These are phyloP conservation scores for Hippocampus comes DNA, from an alignment of 2,113 vertebrate genomes.

Conservation along the genomic window DNA sequence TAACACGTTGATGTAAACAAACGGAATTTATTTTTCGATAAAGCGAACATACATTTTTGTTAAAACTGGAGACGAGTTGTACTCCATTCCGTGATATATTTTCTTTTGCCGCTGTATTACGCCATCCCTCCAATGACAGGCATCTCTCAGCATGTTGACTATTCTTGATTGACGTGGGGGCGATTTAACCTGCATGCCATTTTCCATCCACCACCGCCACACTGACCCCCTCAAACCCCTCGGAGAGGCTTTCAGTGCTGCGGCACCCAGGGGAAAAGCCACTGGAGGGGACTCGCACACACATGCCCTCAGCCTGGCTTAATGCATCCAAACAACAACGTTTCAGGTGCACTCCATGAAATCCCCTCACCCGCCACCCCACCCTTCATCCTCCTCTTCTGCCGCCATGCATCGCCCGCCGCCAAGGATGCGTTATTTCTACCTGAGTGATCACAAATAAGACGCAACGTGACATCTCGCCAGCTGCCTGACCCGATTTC, in stretches of 20 bases:
- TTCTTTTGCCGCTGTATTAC: no score
- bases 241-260: constrained; percentile 6
- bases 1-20: no score
- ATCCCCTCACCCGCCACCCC: constrained; percentile 4
- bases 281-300: constrained; percentile 15
- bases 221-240: background rate
- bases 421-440: constrained; percentile 54
- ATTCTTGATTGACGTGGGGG: background rate
- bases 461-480: constrained; percentile 56
- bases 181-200: background rate
- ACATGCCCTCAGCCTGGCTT: constrained; percentile 65
- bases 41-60: no score
- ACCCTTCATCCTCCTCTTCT: background rate
- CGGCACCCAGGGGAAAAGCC: constrained; percentile 10
- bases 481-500: constrained; percentile 33
- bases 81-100: background rate
- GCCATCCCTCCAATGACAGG: background rate
- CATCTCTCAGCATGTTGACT: background rate
- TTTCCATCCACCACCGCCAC: background rate
- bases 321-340: constrained; percentile 67
- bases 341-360: constrained; percentile 68
- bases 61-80: background rate
- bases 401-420: constrained; percentile 26
- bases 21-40: no score
- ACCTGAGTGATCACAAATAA: constrained; percentile 65